phyloP scores from a whole-genome alignment of 2,113 vertebrate genomes.

The Chrysemys picta region DNA sequence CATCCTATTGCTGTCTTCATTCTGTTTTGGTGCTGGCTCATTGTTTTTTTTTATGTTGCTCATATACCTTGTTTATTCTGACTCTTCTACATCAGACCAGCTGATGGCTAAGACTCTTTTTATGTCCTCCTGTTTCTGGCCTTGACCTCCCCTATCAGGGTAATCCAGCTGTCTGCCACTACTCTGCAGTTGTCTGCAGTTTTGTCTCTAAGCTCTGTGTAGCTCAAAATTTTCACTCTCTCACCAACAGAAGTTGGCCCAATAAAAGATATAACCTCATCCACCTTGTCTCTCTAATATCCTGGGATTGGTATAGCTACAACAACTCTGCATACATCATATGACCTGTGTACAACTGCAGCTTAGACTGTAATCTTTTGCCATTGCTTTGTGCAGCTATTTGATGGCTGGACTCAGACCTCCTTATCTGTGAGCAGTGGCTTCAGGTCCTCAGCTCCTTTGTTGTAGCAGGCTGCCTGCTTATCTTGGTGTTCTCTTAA shows the following conservation, averaged over 20 bases:
- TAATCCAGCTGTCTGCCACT: background rate
- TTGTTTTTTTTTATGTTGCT: conserved; percentile 44
- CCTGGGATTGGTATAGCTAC: background rate
- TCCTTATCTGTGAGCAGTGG: background rate
- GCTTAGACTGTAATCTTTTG: background rate
- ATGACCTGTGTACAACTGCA: background rate
- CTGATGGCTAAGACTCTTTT: conserved; percentile 23
- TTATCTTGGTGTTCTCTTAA: background rate
- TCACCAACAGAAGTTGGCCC: background rate
- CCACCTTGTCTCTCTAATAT: background rate
- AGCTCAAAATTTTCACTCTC: background rate
- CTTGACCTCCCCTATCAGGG: background rate
- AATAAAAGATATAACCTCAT: background rate
- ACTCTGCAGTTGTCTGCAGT: background rate
- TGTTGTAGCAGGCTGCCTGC: background rate
- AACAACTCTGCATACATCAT: background rate
- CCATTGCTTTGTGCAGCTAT: background rate
- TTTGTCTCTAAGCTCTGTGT: rapidly evolving
- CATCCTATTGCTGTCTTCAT: conserved; percentile 33
- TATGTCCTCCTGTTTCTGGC: conserved; percentile 19
- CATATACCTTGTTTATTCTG: conserved; percentile 33
- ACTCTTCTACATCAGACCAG: conserved; percentile 31
- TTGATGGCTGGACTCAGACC: background rate
- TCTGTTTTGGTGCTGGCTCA: conserved; percentile 17
- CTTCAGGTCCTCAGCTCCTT: background rate